Evolutionary conservation across 2,888 invertebrate species (phyloP), one percentile per base, ranked within the genome.

Genomic region (Pristionchus entomophagus): DNA sequence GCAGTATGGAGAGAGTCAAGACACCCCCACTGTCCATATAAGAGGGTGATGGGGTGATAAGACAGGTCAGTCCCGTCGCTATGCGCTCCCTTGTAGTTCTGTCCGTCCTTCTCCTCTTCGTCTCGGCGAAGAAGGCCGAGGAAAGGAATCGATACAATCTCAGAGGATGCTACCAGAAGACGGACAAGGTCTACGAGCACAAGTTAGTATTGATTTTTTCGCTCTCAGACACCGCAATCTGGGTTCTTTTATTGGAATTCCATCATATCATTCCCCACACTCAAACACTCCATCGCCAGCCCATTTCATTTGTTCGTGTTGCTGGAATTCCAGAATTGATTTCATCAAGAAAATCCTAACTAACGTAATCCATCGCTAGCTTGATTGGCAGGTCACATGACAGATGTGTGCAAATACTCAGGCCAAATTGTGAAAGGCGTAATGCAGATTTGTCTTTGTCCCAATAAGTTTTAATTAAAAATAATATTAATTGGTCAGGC

Each of bases 151-250:
- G 86, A 53, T 91, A 91, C 87, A 91, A 91, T 82, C 88, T 91
- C 41, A 88, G 90, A 12, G 91, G 91, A 86, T 91, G 91, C 88
- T 91, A 91, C 89, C 90, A 88, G 83, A 89, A 91, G 62, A 87
- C 86, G 51, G 89, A 88, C 59, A 85, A 32, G 22, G 86, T 88
- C 49, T 88, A 89, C 81, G 88, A 90, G 65, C 91, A 90, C 86
- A 89, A 89, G 91, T 90, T 41, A 73, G 90, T 84, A 22, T 19
- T 4, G 12, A n/a, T n/a, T n/a, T n/a, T n/a, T n/a, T n/a, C n/a
- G n/a, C n/a, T n/a, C n/a, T n/a, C n/a, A n/a, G n/a, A n/a, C n/a
- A n/a, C n/a, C n/a, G n/a, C n/a, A n/a, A n/a, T n/a, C n/a, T n/a
- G n/a, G n/a, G n/a, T n/a, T n/a, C n/a, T n/a, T n/a, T n/a, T n/a